A percentile compares a stretch with the other conserved stretches of the same genome.
Conservation (phyloP, 2,113 vertebrate species). For the Channa argus region DNA sequence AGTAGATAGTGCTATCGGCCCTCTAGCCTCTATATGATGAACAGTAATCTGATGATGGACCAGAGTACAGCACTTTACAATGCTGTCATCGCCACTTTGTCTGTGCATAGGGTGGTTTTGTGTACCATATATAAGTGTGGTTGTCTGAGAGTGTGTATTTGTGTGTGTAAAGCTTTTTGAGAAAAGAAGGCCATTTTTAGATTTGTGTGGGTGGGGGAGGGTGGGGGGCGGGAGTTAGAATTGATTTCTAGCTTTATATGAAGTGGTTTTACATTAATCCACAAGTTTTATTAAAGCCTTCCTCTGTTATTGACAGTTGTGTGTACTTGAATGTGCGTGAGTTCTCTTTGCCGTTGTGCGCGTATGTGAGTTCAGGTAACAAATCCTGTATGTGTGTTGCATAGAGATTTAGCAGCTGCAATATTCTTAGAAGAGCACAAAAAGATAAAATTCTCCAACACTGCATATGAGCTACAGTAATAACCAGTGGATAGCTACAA, state of each 20-base stretch:
- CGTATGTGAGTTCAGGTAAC: too few species aligned
- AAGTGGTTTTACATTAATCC: conserved; percentile 54
- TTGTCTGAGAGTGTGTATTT: background rate
- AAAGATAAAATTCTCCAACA: conserved; percentile 41
- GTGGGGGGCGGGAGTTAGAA: background rate
- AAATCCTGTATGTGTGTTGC: background rate
- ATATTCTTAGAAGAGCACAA: conserved; percentile 42
- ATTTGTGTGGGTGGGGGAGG: conserved; percentile 1
- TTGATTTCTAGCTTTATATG: conserved; percentile 34
- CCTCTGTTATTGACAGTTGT: background rate
- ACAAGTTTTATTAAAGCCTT: conserved; percentile 48
- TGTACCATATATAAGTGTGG: background rate
- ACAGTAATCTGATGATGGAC: conserved; percentile 40
- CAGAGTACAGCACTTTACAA: conserved; percentile 9
- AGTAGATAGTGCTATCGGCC: conserved; percentile 12
- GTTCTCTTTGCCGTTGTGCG: too few species aligned
- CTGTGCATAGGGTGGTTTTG: background rate
- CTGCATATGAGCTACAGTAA: conserved; percentile 41
- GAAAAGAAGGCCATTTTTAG: background rate
- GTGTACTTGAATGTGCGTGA: background rate
- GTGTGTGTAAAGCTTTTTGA: background rate
- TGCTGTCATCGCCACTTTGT: background rate
- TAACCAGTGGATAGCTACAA: conserved; percentile 40
- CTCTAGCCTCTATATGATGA: conserved; percentile 21
- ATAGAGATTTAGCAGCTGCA: conserved; percentile 52